Evolutionary conservation across 2,888 invertebrate genomes (phyloP).

Genomic region (Phengaris arion): DNA sequence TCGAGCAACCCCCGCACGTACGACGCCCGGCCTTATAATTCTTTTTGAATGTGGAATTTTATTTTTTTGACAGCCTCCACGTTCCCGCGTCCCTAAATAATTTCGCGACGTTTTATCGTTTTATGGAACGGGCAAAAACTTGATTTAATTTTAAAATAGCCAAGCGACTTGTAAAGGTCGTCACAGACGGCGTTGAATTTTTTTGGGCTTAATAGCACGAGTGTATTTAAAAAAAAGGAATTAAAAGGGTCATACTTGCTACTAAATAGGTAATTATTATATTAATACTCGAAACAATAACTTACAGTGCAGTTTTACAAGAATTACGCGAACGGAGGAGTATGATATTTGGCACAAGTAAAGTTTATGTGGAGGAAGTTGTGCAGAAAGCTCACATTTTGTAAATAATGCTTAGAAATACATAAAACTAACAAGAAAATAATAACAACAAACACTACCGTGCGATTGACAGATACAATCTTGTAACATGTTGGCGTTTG

Average conservation of each 20-base stretch:
- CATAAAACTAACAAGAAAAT: no score
- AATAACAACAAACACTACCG: no score
- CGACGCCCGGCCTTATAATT: slow-evolving; percentile 62
- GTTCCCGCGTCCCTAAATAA: slow-evolving; percentile 50
- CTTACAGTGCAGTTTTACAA: no score
- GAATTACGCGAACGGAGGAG: no score
- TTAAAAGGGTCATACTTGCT: neutral
- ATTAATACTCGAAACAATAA: no score
- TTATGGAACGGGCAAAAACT: slow-evolving; percentile 4
- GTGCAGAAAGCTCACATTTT: no score
- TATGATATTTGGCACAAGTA: no score
- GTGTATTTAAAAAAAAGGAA: neutral
- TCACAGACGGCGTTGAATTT: neutral
- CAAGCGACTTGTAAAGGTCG: neutral
- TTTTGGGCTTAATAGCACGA: neutral
- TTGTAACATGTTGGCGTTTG: no score
- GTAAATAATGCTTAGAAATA: no score
- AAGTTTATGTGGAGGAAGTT: no score
- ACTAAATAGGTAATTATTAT: neutral
- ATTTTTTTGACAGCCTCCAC: slow-evolving; percentile 70
- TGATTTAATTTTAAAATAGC: slow-evolving; percentile 11
- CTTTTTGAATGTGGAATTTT: slow-evolving; percentile 70
- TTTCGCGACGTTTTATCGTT: slow-evolving; percentile 51
- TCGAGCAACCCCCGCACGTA: slow-evolving; percentile 49
- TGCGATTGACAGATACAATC: no score